Evolutionary conservation across 2,797 vertebrate species (phyloP).

Genomic region (Alcedo quadribrachys): DNA sequence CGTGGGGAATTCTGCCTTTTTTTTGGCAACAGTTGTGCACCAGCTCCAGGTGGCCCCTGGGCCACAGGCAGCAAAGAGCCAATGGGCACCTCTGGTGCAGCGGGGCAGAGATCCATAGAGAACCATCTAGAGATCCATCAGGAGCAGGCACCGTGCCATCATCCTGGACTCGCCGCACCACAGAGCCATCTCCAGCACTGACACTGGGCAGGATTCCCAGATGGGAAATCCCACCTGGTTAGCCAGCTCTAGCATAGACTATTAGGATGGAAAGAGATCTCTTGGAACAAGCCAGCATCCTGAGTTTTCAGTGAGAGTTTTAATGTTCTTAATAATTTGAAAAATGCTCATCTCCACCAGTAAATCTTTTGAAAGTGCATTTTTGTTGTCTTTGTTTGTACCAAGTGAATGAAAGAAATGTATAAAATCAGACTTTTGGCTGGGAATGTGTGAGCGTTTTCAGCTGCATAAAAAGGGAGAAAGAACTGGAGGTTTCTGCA

Average conservation of each 20-base stretch:
- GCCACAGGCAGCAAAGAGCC: constrained; percentile 49
- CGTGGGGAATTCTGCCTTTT: too few relatives aligned
- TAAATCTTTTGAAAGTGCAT: background rate
- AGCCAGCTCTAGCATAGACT: background rate
- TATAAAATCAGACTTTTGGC: background rate
- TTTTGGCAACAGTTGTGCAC: constrained; percentile 21
- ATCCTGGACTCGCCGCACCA: constrained; percentile 9
- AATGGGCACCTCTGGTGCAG: constrained; percentile 46
- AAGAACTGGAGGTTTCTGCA: background rate
- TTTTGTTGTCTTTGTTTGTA: background rate
- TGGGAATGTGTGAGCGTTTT: background rate
- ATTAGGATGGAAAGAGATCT: background rate
- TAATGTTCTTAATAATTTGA: background rate
- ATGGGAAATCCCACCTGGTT: constrained; percentile 40
- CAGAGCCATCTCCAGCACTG: too few relatives aligned
- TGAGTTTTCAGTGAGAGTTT: background rate
- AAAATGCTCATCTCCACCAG: background rate
- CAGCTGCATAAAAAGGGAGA: background rate
- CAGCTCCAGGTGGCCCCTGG: constrained; percentile 26
- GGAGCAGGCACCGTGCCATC: background rate
- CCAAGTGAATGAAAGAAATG: background rate
- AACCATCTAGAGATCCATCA: too few relatives aligned
- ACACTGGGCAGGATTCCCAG: constrained; percentile 21
- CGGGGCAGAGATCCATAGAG: constrained; percentile 35
- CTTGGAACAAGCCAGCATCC: constrained; percentile 10